Conservation (phyloP, 2,888 invertebrate genomes). For the Gibbula magus region DNA sequence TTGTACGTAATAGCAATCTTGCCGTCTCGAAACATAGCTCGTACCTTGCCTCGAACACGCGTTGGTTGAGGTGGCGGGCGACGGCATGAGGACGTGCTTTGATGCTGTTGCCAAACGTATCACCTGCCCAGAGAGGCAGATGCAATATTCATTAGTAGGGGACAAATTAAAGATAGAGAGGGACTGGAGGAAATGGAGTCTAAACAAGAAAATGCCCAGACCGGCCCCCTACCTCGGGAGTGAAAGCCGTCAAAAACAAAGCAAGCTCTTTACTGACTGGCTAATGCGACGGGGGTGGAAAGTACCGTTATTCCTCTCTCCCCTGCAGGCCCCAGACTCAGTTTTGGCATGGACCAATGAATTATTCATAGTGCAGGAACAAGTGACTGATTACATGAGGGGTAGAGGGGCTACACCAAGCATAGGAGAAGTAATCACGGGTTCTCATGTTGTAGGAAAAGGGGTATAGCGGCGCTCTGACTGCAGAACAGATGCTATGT, state of each 20-base stretch:
- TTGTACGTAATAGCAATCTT: slow-evolving; percentile 36
- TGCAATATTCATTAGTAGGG: slow-evolving; percentile 32
- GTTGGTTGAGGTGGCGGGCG: slow-evolving; percentile 1
- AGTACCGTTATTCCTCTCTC: slow-evolving; percentile 18
- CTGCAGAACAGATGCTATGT: slow-evolving; percentile 10
- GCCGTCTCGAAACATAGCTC: slow-evolving; percentile 12
- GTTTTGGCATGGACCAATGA: slow-evolving; percentile 21
- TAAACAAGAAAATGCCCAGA: slow-evolving; percentile 25
- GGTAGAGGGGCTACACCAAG: background rate
- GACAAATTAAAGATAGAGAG: slow-evolving; percentile 26
- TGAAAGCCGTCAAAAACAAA: slow-evolving; percentile 27
- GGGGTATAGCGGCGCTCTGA: background rate
- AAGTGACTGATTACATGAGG: slow-evolving; percentile 24
- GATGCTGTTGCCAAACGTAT: slow-evolving; percentile 25
- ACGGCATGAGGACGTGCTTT: slow-evolving; percentile 2
- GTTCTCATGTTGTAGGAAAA: slow-evolving; percentile 14
- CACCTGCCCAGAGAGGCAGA: slow-evolving; percentile 25
- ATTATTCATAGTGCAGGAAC: slow-evolving; percentile 26
- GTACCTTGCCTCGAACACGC: slow-evolving; percentile 8
- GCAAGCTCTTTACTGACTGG: slow-evolving; percentile 19
- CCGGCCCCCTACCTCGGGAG: slow-evolving; percentile 23
- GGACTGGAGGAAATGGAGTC: slow-evolving; percentile 12
- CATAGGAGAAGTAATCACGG: slow-evolving; percentile 1
- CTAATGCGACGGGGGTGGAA: slow-evolving; percentile 21
- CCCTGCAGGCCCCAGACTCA: slow-evolving; percentile 6